Base-by-base conservation (phyloP, 1,140 invertebrate genomes). In the Proales similis region DNA sequence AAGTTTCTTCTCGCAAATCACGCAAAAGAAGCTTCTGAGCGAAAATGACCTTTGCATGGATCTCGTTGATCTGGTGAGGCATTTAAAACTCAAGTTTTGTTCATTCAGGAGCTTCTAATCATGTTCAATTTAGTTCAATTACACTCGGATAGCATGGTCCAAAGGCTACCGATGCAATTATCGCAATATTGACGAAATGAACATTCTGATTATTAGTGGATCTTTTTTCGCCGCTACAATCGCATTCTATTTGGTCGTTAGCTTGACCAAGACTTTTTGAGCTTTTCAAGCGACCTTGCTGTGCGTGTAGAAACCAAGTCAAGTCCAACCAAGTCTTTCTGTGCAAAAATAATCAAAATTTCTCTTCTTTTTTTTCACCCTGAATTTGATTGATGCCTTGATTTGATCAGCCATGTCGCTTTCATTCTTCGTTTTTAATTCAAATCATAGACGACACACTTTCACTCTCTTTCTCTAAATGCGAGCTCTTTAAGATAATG, bases 111-210 rank as follows among this genome's bases (percentile, higher is more conserved):
- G n/a, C 17, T 38, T 53, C 42, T 36, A n/a, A 30, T 2, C 17
- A 4, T 19, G 19, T 19, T 49, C 19, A 53, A 53, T 19, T 53
- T 36, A 57, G 51, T 57, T 57, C 32, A 57, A 57, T 57, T 57
- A 57, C 19, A 57, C 51, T 11, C 27, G 51, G 45, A 43, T 57
- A 42, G 51, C 51, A 14, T 57, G 51, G 51, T 57, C 51, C 1
- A 57, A 57, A 57, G 51, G 51, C 19, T 57, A 57, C 36, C 39
- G 45, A 42, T 57, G 51, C 29, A 57, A 57, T n/a, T 57, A 57
- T 24, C 27, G 51, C 39, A 17, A 57, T 29, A 57, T 57, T 27
- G 51, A 57, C 30, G 19, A 42, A 17, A 14, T 42, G 33, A 57
- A 57, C 30, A 42, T 57, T 57, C 32, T 57, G 17, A 26, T 57